Evolutionary conservation across 2,888 invertebrate genomes (phyloP).

Genomic region (Phortica magna): DNA sequence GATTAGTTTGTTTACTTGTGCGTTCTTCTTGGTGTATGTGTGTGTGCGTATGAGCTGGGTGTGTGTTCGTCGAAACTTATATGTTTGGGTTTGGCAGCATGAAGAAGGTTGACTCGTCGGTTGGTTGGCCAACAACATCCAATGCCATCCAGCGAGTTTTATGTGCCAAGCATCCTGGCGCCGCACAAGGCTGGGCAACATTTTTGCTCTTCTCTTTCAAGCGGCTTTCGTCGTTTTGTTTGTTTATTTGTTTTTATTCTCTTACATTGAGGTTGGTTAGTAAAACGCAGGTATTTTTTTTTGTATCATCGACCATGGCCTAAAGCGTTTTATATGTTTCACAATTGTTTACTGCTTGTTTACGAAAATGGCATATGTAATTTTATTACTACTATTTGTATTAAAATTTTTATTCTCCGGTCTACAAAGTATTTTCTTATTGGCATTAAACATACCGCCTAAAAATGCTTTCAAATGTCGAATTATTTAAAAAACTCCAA

Average conservation of each 20-base stretch:
- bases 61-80: not conserved
- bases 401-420: too few relatives aligned
- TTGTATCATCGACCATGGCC: not conserved
- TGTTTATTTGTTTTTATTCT: conserved; percentile 9
- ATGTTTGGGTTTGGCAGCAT: not conserved
- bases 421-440: too few relatives aligned
- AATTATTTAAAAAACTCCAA: too few relatives aligned
- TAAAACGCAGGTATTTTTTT: not conserved
- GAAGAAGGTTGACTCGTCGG: conserved; percentile 3
- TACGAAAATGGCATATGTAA: too few relatives aligned
- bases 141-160: not conserved
- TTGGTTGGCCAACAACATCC: not conserved
- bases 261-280: conserved; percentile 20
- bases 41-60: not conserved
- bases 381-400: too few relatives aligned
- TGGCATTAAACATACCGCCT: too few relatives aligned
- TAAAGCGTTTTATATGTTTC: not conserved
- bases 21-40: not conserved
- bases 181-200: conserved; percentile 9
- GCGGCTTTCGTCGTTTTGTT: not conserved
- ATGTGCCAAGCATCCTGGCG: conserved; percentile 21
- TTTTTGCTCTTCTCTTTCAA: not conserved
- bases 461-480: too few relatives aligned
- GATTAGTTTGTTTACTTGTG: conserved; percentile 53
- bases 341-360: not conserved